Conservation (phyloP, 2,113 vertebrate species). For the Hystrix cristata region DNA sequence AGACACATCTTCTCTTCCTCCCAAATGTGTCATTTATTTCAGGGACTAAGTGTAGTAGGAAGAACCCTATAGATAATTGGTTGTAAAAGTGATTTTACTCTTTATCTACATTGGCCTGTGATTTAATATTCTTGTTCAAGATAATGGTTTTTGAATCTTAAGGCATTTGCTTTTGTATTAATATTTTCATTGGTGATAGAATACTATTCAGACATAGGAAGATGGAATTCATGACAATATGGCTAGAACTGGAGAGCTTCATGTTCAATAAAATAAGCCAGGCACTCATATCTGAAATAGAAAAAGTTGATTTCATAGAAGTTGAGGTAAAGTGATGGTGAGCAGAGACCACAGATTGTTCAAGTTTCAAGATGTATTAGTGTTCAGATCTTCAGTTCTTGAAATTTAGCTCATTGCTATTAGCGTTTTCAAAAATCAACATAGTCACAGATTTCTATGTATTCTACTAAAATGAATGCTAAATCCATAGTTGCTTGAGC, state of each 20-base stretch:
- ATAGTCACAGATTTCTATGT: neutral
- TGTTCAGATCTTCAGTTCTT: neutral
- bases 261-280: neutral
- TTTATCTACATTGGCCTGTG: neutral
- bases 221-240: neutral
- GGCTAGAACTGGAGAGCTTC: neutral
- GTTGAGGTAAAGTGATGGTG: neutral
- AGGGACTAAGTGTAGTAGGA: neutral
- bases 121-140: neutral
- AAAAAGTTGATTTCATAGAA: neutral
- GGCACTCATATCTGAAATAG: neutral
- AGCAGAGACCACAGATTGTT: neutral
- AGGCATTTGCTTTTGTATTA: neutral
- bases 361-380: neutral
- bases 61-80: neutral
- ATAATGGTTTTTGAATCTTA: neutral
- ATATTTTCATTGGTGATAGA: neutral
- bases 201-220: neutral
- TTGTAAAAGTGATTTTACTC: neutral
- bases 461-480: neutral
- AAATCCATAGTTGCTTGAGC: neutral
- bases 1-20: slow-evolving; percentile 65
- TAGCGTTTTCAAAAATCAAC: slow-evolving; percentile 22
- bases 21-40: neutral
- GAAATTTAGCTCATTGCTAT: slow-evolving; percentile 22